phyloP scores from a whole-genome alignment of 2,797 vertebrate genomes.

The Cynopterus sphinx region DNA sequence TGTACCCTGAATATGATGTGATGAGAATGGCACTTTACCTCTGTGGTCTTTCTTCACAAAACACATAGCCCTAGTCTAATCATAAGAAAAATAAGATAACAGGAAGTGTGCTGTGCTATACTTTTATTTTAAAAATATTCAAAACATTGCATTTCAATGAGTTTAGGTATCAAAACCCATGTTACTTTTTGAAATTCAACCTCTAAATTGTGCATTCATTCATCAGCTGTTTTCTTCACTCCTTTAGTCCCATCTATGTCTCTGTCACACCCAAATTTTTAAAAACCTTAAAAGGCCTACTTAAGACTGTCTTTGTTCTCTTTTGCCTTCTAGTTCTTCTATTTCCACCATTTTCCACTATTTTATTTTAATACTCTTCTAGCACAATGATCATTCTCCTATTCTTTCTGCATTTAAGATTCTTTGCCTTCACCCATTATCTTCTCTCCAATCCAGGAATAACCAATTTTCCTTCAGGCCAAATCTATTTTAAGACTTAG shows the following conservation, averaged over 20 bases:
- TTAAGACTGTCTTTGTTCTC: background rate
- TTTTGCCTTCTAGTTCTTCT: background rate
- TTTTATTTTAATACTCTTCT: background rate
- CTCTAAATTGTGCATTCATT: background rate
- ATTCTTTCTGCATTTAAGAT: background rate
- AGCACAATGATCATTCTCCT: background rate
- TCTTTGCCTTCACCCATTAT: background rate
- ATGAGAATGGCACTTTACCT: background rate
- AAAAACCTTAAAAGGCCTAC: background rate
- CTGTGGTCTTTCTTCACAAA: background rate
- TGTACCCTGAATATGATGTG: background rate
- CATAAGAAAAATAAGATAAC: background rate
- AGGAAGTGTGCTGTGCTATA: background rate
- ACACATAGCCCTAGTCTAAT: background rate
- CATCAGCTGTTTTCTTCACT: slow-evolving; percentile 25
- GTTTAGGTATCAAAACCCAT: background rate
- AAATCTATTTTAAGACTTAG: background rate
- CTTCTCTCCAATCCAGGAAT: background rate
- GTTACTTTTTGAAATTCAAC: background rate
- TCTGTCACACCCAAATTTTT: background rate
- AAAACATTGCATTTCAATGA: background rate
- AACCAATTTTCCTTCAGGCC: background rate
- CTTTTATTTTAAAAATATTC: background rate
- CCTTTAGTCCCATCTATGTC: background rate
- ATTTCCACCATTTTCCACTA: background rate